Conservation (phyloP, 2,113 vertebrate species). For the Helogale parvula region DNA sequence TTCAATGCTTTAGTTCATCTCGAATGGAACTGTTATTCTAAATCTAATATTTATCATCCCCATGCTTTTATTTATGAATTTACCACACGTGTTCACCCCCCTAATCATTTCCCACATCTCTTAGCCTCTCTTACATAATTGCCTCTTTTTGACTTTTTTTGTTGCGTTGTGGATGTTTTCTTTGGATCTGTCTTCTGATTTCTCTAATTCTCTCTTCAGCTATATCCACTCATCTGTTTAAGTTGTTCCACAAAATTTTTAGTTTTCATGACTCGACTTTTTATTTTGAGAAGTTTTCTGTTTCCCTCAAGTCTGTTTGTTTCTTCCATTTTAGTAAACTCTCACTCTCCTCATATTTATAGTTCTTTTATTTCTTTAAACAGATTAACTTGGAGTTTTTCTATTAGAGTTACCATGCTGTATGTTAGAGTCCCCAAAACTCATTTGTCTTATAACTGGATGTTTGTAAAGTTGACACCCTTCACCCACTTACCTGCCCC, state of each 20-base stretch:
- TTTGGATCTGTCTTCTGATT: neutral
- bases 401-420: neutral
- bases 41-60: neutral
- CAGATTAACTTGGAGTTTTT: neutral
- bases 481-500: neutral
- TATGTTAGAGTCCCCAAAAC: neutral
- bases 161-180: neutral
- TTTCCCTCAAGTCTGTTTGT: neutral
- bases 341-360: neutral
- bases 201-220: neutral
- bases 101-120: neutral
- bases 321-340: neutral
- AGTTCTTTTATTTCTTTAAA: slow-evolving; percentile 4
- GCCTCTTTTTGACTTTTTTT: neutral
- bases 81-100: neutral
- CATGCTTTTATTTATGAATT: neutral
- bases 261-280: neutral
- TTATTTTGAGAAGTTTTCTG: neutral
- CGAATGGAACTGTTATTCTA: neutral
- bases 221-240: neutral
- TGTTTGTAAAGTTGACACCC: neutral
- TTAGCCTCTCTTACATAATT: neutral
- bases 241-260: neutral
- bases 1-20: neutral
- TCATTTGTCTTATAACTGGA: neutral